Base-by-base conservation (phyloP, 2,113 vertebrate species). In the Pluvianellus socialis region DNA sequence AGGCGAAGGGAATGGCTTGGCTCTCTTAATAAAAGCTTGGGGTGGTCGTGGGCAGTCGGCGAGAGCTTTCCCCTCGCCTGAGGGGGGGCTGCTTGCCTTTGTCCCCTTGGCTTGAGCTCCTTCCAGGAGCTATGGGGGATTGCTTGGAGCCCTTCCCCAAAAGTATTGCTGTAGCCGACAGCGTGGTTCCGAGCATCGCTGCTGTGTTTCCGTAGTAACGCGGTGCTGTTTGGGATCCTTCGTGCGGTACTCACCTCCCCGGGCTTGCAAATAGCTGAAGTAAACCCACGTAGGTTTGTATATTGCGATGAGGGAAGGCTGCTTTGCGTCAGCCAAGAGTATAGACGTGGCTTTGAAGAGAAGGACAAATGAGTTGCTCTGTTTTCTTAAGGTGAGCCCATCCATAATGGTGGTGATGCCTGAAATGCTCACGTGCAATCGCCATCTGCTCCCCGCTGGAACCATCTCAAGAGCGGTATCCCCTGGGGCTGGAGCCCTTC, bases 361-460 rank as follows among this genome's bases (percentile, higher is more conserved):
- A 8, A 92, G 88, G 86, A 90, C 95, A 96, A 95, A 97, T 88
- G 92, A 66, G 72, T 87, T 92, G 63, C 83, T 80, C 83, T 94
- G 94, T 83, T 95, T 77, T 35, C 93, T 63, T 77, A 50, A 94
- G 91, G 95, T 91, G 56, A 97, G 93, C 86, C 73, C 84, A 87
- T 86, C 59, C 68, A 3, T 63, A 14, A 74, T 22, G 9, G 6
- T 20, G 42, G 86, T 0, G 35, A 73, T 77, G 95, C 92, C 90
- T 85, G 87, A 74, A 87, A 89, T 42, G 85, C 88, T 95, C 77
- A 0, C 71, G 83, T 71, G 91, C 88, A 45, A 8, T 55, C 9
- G 0, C 96, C 95, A 92, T 95, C 94, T 96, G 93, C 94, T 96
- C 83, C 73, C 10, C 1, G 53, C 86, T 96, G 95, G 95, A 86